phyloP scores from a whole-genome alignment of 2,113 vertebrate species.

The Genyomyrus donnyi region DNA sequence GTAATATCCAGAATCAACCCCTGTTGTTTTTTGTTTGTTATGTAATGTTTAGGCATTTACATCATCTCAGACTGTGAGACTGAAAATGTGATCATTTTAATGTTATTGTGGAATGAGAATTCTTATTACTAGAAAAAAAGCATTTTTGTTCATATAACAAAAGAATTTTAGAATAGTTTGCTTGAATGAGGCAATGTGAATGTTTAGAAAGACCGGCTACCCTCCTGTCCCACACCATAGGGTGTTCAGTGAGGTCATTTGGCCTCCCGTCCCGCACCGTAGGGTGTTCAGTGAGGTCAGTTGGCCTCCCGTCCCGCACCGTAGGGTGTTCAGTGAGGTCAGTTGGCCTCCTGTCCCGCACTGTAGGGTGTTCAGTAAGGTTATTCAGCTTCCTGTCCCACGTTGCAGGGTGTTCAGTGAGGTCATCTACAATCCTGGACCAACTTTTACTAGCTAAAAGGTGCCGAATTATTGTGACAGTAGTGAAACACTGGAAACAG shows the following conservation, averaged over 20 bases:
- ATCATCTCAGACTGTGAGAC: slow-evolving; percentile 36
- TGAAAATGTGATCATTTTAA: slow-evolving; percentile 34
- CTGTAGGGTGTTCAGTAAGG: background rate
- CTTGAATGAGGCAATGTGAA: background rate
- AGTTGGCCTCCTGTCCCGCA: background rate
- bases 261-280: background rate
- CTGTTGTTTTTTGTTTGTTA: background rate
- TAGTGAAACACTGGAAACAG: background rate
- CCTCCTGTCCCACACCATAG: background rate
- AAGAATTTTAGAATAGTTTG: background rate
- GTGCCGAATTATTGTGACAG: background rate
- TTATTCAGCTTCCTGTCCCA: background rate
- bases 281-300: background rate
- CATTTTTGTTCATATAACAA: background rate
- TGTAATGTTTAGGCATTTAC: slow-evolving; percentile 14
- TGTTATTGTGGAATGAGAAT: background rate
- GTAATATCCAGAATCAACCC: background rate
- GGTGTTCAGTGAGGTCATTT: background rate
- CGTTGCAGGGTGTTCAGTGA: background rate
- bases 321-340: background rate
- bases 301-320: background rate
- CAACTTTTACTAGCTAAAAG: background rate
- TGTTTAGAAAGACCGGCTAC: background rate
- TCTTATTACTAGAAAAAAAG: background rate
- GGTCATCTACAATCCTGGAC: background rate